These are phyloP conservation scores for Sycon ciliatum DNA, from an alignment of 37 sponge, comb jelly and placozoan species.

Conservation along the genomic window DNA sequence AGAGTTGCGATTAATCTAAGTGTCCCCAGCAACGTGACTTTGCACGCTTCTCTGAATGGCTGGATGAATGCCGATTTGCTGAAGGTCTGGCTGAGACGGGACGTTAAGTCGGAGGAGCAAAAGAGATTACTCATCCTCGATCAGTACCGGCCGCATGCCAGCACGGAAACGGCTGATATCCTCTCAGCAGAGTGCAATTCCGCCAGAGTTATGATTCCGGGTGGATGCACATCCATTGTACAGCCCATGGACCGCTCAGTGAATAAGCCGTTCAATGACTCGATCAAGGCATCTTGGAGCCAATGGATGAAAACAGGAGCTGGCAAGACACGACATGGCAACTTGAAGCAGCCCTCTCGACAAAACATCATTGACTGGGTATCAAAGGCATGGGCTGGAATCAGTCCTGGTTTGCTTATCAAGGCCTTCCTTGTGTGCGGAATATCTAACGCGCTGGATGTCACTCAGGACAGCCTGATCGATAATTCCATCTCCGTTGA, in stretches of 20 bases:
- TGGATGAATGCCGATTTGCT: conserved; percentile 14
- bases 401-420: too few relatives aligned
- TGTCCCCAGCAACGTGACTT: conserved; percentile 19
- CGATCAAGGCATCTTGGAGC: conserved; percentile 1
- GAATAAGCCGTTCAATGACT: conserved; percentile 18
- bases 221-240: conserved; percentile 31
- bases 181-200: conserved; percentile 15
- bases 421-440: conserved; percentile 21
- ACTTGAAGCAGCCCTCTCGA: conserved; percentile 20
- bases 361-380: conserved; percentile 25
- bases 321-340: neutral
- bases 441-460: conserved; percentile 14
- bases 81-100: too few relatives aligned
- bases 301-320: neutral
- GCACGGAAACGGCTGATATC: neutral
- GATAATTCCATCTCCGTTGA: too few relatives aligned
- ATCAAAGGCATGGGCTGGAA: conserved; percentile 16
- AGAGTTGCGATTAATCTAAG: neutral
- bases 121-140: conserved; percentile 16
- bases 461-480: conserved; percentile 3
- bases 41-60: conserved; percentile 17
- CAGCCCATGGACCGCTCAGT: conserved; percentile 28
- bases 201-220: conserved; percentile 26
- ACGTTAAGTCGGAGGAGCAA: too few relatives aligned
- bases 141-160: conserved; percentile 10